Base-by-base conservation (phyloP, 2,113 vertebrate genomes). In the Pseudonaja textilis region DNA sequence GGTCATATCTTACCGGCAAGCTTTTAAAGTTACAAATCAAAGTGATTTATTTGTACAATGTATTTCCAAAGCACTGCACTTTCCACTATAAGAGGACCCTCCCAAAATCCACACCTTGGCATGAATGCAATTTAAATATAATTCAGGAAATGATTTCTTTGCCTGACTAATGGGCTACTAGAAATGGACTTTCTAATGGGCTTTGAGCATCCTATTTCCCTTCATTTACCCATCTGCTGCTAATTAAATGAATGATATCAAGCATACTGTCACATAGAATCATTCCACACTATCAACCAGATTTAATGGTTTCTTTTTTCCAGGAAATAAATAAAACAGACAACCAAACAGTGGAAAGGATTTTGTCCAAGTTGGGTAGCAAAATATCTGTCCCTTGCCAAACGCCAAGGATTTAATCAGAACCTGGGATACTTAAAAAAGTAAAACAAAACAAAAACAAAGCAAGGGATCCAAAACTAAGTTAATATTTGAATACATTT, bases 311-410 rank as follows among this genome's bases (percentile, higher is more conserved):
- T 93, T 29, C 61, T 89, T 94, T 96, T 4, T 47, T 29, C 95
- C 97, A 94, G 93, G 92, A 93, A 96, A 96, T 96, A 97, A 97
- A 96, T 96, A 96, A 96, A 95, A 94, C 5, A 0, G 95, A 94
- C 93, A 96, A 97, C 94, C 96, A 96, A 97, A 94, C 55, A 64
- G 93, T 47, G 93, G 95, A 95, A 97, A 81, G 95, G 95, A 96
- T 94, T 91, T 87, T 0, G 94, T 96, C 97, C 97, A 97, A 81
- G 96, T 95, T 97, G 95, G 93, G 90, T 97, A 96, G 95, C 97
- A 97, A 42, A 95, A 93, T 55, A 92, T 87, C 96, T 97, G 94
- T 95, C 42, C 85, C 54, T 45, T 93, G 96, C 96, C 96, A 97
- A 96, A 91, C 96, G 89, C 59, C 93, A 96, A 93, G 52, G 91